Conservation (phyloP, 2,113 vertebrate genomes). For the Tragulus kanchil region DNA sequence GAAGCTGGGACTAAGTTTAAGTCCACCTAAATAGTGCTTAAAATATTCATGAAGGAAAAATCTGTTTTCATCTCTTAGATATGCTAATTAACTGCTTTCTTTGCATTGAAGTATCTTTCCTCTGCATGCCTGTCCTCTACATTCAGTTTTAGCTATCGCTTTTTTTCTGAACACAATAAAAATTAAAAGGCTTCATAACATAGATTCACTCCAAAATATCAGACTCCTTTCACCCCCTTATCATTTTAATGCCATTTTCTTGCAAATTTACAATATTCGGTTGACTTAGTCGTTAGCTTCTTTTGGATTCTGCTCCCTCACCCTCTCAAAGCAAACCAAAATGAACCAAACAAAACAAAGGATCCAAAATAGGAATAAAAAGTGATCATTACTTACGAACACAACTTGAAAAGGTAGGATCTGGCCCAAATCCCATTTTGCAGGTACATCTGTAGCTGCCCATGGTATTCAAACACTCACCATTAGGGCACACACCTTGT, state of each 20-base stretch:
- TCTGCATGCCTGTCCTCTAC: neutral
- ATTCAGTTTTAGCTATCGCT: neutral
- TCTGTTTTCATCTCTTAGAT: neutral
- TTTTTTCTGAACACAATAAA: constrained; percentile 32
- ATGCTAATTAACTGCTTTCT: neutral
- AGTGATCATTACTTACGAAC: constrained; percentile 91
- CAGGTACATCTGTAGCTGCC: constrained; percentile 98
- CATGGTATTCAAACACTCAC: constrained; percentile 96
- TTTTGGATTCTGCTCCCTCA: neutral
- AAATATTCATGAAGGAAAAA: constrained; percentile 51
- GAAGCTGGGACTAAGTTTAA: constrained; percentile 32
- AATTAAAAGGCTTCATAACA: neutral
- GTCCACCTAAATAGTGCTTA: constrained; percentile 52
- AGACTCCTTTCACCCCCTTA: neutral
- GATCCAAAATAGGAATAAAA: constrained; percentile 28
- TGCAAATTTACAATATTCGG: neutral
- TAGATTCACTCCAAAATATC: neutral
- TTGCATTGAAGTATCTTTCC: neutral
- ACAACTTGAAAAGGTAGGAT: constrained; percentile 93
- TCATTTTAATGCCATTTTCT: neutral
- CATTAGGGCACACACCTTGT: constrained; percentile 95
- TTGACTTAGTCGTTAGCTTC: neutral
- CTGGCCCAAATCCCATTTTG: constrained; percentile 93
- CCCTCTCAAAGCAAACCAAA: neutral
- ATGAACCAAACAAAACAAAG: neutral